phyloP scores from a whole-genome alignment of 2,888 invertebrate genomes.

The Perizoma flavofasciatum region DNA sequence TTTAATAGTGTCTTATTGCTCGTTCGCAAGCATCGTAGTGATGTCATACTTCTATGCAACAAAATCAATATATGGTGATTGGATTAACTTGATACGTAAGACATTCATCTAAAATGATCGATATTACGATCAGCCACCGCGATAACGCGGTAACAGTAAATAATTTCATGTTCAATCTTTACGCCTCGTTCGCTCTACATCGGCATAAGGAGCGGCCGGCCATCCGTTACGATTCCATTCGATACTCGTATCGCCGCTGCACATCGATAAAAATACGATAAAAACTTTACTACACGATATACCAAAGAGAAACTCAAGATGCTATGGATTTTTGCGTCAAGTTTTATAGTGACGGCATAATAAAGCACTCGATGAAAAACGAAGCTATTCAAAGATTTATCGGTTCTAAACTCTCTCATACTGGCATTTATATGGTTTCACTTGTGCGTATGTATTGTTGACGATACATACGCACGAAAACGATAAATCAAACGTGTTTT shows the following conservation, averaged over 20 bases:
- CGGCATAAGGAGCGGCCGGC: conserved; percentile 47
- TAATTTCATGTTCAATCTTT: conserved; percentile 47
- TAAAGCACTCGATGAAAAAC: conserved; percentile 29
- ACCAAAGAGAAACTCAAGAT: conserved; percentile 37
- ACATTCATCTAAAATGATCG: conserved; percentile 38
- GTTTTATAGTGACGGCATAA: conserved; percentile 31
- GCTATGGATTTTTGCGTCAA: conserved; percentile 28
- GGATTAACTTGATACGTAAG: conserved; percentile 20
- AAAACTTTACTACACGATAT: conserved; percentile 42
- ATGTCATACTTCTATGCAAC: conserved; percentile 10
- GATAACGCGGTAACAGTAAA: conserved; percentile 44
- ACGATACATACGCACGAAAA: conserved; percentile 2
- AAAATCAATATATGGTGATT: conserved; percentile 16
- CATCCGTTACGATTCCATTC: conserved; percentile 47
- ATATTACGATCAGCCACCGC: conserved; percentile 39
- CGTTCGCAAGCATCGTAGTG: background rate
- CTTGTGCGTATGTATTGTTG: conserved; percentile 17
- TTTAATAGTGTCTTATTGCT: background rate
- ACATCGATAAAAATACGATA: conserved; percentile 45
- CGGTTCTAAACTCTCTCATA: conserved; percentile 21
- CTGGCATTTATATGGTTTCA: conserved; percentile 19
- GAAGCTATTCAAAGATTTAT: conserved; percentile 29
- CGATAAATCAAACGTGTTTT: conserved; percentile 20
- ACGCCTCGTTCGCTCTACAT: conserved; percentile 57
- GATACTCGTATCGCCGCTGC: conserved; percentile 46